Percentiles rank a stretch among this genome's conserved stretches.
Evolutionary conservation across 2,113 vertebrate genomes (phyloP).

Genomic region (Microtus oregoni): DNA sequence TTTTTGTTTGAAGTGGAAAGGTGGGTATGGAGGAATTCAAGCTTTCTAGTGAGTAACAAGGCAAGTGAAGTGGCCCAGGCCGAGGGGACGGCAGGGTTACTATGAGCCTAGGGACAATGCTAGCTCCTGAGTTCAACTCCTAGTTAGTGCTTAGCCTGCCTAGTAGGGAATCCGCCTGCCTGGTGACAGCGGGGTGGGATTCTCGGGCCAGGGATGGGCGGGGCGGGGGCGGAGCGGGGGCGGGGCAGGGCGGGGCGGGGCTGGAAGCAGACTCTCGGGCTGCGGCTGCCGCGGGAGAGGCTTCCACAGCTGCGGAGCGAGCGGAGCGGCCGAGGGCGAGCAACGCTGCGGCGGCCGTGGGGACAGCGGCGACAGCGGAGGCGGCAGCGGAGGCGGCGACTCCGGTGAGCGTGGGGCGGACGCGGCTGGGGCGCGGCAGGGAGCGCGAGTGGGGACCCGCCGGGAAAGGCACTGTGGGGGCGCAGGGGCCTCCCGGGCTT

Average conservation of each 20-base stretch:
- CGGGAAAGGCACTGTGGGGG: not conserved
- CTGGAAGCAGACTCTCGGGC: conserved; percentile 36
- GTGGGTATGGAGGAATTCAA: not conserved
- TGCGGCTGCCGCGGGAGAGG: conserved; percentile 65
- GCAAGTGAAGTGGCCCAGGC: not conserved
- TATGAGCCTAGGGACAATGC: not conserved
- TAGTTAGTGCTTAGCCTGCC: not conserved
- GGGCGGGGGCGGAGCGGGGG: not conserved
- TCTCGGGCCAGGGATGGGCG: not conserved
- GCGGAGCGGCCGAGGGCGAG: not conserved
- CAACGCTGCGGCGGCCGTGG: not conserved
- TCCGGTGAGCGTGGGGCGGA: conserved; percentile 48
- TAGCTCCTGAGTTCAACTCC: not conserved
- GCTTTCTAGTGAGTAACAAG: not conserved
- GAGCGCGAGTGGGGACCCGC: not conserved
- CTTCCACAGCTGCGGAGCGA: conserved; percentile 35
- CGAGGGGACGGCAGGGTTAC: not conserved
- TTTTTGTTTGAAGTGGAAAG: not conserved
- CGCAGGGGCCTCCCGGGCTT: not conserved
- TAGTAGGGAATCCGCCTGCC: not conserved
- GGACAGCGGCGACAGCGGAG: conserved; percentile 58
- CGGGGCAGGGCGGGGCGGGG: conserved; percentile 5
- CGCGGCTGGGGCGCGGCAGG: not conserved
- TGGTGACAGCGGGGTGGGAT: not conserved
- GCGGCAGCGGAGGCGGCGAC: conserved; percentile 64